Evolutionary conservation across 2,113 vertebrate species (phyloP), one percentile per base, ranked within the genome.

Genomic region (Centropus bengalensis): DNA sequence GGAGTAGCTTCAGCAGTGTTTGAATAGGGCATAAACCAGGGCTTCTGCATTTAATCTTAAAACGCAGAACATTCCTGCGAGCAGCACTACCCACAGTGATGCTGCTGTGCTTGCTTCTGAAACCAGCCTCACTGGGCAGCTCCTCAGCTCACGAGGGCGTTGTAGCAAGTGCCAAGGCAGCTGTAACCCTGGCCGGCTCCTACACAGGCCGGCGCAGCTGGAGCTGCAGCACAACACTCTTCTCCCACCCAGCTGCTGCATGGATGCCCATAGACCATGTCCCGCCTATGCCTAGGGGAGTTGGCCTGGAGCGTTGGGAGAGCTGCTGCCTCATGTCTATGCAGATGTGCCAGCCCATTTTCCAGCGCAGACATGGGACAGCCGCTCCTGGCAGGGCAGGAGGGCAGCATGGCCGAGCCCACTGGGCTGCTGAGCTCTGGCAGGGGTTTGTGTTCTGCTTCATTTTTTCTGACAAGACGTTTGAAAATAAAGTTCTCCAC

Each of bases 401-500:
- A 40, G 56, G 38, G 42, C 69, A 67, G 49, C 40, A 36, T 3
- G 0, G 22, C 45, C 27, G 23, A 58, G 60, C 30, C 45, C 73
- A 32, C 76, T 59, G 42, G 71, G 54, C 14, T 26, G 59, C 71
- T 0, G 6, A 86, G 58, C 64, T 84, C 49, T 68, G 66, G 56
- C 80, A 86, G 6, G 8, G 6, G 17, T 32, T 82, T 86, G 54
- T 28, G 52, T 93, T 93, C 44, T 62, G 20, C 45, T 55, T 79
- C 44, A 51, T 33, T 58, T 3, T 23, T 96, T 91, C 67, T 80
- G 71, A 54, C 36, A 49, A 83, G 62, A 24, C 78, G 68, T 88
- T 96, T 44, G 44, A 78, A 82, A 97, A 90, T 96, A 96, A 96
- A 97, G 40, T 78, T 86, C 5, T 8, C 16, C 30, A 23, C 16